Conservation (phyloP, 2,888 invertebrate species). For the Argyresthia albistria region DNA sequence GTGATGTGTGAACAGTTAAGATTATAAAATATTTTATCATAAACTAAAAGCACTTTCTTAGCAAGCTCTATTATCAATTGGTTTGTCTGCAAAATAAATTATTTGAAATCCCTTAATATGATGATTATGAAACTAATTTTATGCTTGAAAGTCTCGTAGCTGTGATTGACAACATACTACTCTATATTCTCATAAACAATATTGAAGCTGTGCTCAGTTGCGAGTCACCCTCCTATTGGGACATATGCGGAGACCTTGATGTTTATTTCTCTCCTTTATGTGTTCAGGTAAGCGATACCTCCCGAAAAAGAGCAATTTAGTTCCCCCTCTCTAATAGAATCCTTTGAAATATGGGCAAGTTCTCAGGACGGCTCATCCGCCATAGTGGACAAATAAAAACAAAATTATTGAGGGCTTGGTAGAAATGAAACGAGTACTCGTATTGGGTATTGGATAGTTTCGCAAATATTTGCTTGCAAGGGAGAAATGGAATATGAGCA, state of each 20-base stretch:
- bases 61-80: no score
- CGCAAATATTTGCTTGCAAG: no score
- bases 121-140: no score
- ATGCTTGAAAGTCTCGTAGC: no score
- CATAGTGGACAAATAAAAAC: background rate
- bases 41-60: no score
- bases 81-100: no score
- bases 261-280: slow-evolving; percentile 6
- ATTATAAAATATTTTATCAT: no score
- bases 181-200: background rate
- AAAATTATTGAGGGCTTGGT: background rate
- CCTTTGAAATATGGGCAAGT: background rate
- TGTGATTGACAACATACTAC: background rate
- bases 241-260: background rate
- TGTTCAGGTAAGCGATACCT: slow-evolving; percentile 11
- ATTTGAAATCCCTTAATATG: no score
- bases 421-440: no score
- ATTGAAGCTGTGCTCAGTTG: background rate
- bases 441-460: no score
- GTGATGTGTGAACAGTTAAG: no score
- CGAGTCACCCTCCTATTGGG: background rate
- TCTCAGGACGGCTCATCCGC: background rate
- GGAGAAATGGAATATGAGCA: no score
- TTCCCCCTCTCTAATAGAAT: background rate
- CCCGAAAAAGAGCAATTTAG: background rate